Conservation (phyloP, 2,797 vertebrate species). For the Hemibagrus guttatus region DNA sequence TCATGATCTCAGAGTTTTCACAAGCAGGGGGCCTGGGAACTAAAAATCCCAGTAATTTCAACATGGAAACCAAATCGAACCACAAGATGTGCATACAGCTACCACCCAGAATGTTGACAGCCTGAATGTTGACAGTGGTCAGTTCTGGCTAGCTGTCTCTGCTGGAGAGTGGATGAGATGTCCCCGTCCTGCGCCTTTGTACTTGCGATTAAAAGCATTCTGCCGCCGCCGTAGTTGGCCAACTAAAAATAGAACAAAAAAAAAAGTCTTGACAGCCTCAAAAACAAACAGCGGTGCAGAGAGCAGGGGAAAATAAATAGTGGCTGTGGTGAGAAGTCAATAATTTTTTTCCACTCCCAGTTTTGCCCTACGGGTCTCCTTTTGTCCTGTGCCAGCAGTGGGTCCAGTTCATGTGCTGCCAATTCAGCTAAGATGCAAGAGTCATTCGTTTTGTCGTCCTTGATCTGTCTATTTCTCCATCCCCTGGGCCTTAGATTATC, state of each 20-base stretch:
- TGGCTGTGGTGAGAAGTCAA: constrained; percentile 74
- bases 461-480: constrained; percentile 23
- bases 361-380: constrained; percentile 68
- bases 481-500: constrained; percentile 61
- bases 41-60: constrained; percentile 69
- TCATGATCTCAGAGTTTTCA: background rate
- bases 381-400: constrained; percentile 76
- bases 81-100: constrained; percentile 70
- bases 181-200: constrained; percentile 69
- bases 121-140: constrained; percentile 76
- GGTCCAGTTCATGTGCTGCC: constrained; percentile 73
- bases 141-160: constrained; percentile 67
- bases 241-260: constrained; percentile 71
- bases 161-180: constrained; percentile 67
- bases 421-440: constrained; percentile 55
- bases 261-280: constrained; percentile 66
- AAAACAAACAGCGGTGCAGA: constrained; percentile 72
- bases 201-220: constrained; percentile 78
- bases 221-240: constrained; percentile 66
- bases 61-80: constrained; percentile 66
- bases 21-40: constrained; percentile 63
- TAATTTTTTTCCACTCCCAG: constrained; percentile 63
- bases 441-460: constrained; percentile 33
- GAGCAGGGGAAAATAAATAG: constrained; percentile 68
- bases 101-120: constrained; percentile 72